Base-by-base conservation (phyloP, 2,797 vertebrate genomes). In the Trachops cirrhosus region DNA sequence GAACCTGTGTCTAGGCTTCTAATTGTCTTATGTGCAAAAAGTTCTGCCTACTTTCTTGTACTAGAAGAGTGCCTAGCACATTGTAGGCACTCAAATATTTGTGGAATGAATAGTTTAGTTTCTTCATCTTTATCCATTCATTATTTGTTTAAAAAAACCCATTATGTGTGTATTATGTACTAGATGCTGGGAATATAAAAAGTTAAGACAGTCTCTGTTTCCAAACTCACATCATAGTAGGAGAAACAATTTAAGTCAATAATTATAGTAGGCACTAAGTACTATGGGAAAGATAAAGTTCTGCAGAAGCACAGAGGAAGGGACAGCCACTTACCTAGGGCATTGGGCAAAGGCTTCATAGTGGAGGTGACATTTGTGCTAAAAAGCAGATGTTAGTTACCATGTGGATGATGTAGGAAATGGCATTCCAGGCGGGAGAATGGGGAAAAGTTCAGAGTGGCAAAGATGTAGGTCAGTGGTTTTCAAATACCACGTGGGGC, bases 71-170 rank as follows among this genome's bases (percentile, higher is more conserved):
- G 37, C 18, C 85, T 73, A 24, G 44, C 9, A 48, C 48, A 62
- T 52, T 89, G 67, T 82, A 91, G 82, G 77, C 46, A 88, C 59
- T 84, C 34, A 82, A 9, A 39, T 95, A 67, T 88, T 93, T 90
- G 67, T 94, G 64, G 62, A 83, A 80, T 85, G n/a, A 91, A 37
- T 87, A 57, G 50, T 86, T 85, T 68, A 90, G 86, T 67, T 67
- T 90, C 71, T 95, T 94, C 32, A 86, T 94, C 26, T 89, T 94
- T 93, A 93, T 89, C 16, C 5, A 11, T 91, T 93, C 22, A 62
- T 85, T 75, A n/a, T 94, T 95, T 95, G 41, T 96, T 96, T 15
- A 75, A 26, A 41, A 83, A 91, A 64, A n/a, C n/a, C n/a, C 67
- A 87, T 77, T 95, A 41, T 93, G 1, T 96, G n/a, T 37, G 67